phyloP scores from a whole-genome alignment of 2,888 invertebrate genomes.

The Sinelater perroti region DNA sequence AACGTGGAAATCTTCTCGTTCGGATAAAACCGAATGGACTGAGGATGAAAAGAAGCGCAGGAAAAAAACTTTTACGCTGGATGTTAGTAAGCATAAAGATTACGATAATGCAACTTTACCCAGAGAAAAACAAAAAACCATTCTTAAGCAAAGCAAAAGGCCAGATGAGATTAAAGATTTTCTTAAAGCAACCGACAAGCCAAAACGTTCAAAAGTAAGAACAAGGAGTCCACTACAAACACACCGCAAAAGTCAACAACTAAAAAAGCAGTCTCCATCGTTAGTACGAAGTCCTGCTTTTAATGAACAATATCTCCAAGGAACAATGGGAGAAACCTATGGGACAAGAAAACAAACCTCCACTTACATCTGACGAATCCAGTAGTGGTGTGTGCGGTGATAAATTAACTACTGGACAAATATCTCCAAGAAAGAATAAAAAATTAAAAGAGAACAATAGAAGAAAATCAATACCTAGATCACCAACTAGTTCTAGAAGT shows the following conservation, averaged over 20 bases:
- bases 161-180: constrained; percentile 44
- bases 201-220: constrained; percentile 56
- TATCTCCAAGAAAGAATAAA: constrained; percentile 69
- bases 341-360: constrained; percentile 35
- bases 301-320: constrained; percentile 46
- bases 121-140: constrained; percentile 41
- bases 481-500: constrained; percentile 63
- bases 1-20: constrained; percentile 62
- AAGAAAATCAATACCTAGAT: constrained; percentile 70
- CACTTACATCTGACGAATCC: constrained; percentile 61
- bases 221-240: constrained; percentile 58
- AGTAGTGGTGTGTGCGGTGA: constrained; percentile 55
- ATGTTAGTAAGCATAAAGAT: constrained; percentile 72
- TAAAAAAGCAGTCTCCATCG: constrained; percentile 48
- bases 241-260: constrained; percentile 52
- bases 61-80: constrained; percentile 80
- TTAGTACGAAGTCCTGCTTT: constrained; percentile 55
- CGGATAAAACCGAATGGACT: constrained; percentile 64
- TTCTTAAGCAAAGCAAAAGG: constrained; percentile 28
- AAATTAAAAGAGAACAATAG: constrained; percentile 72
- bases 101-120: constrained; percentile 47
- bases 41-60: constrained; percentile 77
- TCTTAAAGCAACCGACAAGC: constrained; percentile 52
- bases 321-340: constrained; percentile 30
- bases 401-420: constrained; percentile 45